Percentiles rank a stretch among this genome's conserved stretches.
phyloP scores from a whole-genome alignment of 2,113 vertebrate species.

The Trinectes maculatus region DNA sequence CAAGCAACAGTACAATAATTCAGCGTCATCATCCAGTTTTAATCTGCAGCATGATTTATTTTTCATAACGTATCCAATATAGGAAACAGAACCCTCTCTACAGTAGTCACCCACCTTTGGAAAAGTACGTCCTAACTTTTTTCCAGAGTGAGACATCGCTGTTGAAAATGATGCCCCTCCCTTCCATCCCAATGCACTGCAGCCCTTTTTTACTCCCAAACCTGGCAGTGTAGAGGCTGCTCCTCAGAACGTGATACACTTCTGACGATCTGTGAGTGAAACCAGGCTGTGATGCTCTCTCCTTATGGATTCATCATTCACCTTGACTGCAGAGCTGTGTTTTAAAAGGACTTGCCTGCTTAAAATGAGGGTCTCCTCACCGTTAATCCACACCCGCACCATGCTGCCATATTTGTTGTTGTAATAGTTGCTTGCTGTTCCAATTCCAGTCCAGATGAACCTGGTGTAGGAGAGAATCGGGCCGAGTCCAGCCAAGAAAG shows the following conservation, averaged over 20 bases:
- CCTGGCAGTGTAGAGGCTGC: constrained; percentile 85
- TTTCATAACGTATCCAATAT: too few relatives aligned
- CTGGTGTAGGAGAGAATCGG: constrained; percentile 88
- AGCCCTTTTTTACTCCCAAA: constrained; percentile 90
- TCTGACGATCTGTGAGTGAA: constrained; percentile 85
- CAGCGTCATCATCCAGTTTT: background rate
- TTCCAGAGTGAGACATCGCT: constrained; percentile 89
- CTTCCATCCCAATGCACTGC: constrained; percentile 92
- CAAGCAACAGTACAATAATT: background rate
- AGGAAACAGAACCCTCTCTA: background rate
- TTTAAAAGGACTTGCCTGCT: constrained; percentile 84
- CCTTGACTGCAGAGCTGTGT: background rate
- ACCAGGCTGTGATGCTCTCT: background rate
- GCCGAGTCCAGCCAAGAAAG: constrained; percentile 89
- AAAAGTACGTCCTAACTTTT: constrained; percentile 87
- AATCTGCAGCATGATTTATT: background rate
- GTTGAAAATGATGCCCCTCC: constrained; percentile 94
- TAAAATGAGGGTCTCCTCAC: constrained; percentile 93
- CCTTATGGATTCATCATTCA: background rate
- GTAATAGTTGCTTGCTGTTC: constrained; percentile 94
- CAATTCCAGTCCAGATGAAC: constrained; percentile 93
- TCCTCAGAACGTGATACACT: constrained; percentile 89
- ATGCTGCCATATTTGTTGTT: constrained; percentile 91
- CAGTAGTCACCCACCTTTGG: constrained; percentile 83
- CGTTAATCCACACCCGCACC: constrained; percentile 92